A percentile compares a stretch with the other conserved stretches of the same genome.
phyloP scores from a whole-genome alignment of 2,888 invertebrate species.

The Lycia hirtaria region DNA sequence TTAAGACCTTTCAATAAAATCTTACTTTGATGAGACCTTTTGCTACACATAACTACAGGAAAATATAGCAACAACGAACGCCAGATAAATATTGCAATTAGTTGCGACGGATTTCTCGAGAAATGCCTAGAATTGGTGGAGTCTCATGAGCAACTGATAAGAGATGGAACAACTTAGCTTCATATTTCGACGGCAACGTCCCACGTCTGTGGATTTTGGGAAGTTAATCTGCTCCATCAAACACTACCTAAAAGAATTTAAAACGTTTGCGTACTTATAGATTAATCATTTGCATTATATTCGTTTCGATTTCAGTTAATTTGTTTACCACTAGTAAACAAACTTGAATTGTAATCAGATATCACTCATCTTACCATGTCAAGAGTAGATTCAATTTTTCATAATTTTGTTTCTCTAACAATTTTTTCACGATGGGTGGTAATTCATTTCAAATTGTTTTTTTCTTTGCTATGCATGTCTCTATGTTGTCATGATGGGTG shows the following conservation, averaged over 20 bases:
- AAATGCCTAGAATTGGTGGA: neutral
- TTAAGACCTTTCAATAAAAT: neutral
- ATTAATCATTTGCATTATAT: conserved; percentile 14
- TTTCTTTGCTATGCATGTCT: neutral
- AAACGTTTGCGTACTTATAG: conserved; percentile 24
- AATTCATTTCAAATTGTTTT: too few relatives aligned
- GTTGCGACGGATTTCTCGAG: neutral
- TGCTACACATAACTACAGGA: conserved; percentile 10
- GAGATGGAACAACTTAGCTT: neutral
- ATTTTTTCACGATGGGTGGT: neutral
- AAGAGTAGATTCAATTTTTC: neutral
- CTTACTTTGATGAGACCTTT: neutral
- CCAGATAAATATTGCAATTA: too few relatives aligned
- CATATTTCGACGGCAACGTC: neutral
- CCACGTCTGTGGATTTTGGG: neutral
- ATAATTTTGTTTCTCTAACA: neutral
- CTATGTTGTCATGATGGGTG: neutral
- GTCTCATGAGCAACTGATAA: neutral
- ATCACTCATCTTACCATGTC: neutral
- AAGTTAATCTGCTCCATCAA: neutral
- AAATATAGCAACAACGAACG: too few relatives aligned
- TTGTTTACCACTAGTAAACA: neutral
- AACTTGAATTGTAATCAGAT: neutral
- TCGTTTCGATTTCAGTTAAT: neutral
- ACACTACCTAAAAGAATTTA: conserved; percentile 28